Conservation (phyloP, 2,888 invertebrate species). For the Branchellion lobata region DNA sequence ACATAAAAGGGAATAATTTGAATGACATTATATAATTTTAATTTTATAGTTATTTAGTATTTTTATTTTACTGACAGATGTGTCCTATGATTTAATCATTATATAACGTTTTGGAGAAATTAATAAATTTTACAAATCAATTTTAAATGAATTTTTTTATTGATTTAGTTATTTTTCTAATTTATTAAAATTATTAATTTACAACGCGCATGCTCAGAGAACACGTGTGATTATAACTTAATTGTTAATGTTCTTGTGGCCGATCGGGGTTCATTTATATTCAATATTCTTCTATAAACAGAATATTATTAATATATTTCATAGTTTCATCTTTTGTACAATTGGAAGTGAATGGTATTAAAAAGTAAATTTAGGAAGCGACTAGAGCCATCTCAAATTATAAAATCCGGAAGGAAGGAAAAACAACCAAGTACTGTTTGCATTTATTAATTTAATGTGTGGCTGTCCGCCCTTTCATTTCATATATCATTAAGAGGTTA, state of each 20-base stretch:
- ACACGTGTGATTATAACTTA: constrained; percentile 11
- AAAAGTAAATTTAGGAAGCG: not conserved
- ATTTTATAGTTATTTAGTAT: too few species aligned
- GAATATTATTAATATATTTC: not conserved
- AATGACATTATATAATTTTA: too few species aligned
- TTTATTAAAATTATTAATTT: constrained; percentile 6
- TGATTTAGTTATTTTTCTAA: too few species aligned
- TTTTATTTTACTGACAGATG: too few species aligned
- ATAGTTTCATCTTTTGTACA: not conserved
- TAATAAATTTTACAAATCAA: too few species aligned
- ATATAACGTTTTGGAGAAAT: too few species aligned
- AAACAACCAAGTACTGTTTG: constrained; percentile 19
- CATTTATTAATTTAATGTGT: constrained; percentile 15
- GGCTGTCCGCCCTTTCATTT: not conserved
- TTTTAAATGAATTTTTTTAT: too few species aligned
- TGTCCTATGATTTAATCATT: too few species aligned
- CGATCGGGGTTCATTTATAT: not conserved
- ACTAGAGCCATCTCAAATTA: constrained; percentile 21
- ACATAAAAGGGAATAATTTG: too few species aligned
- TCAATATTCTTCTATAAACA: not conserved
- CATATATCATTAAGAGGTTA: not conserved
- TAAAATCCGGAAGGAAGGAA: constrained; percentile 22
- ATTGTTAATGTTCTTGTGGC: not conserved
- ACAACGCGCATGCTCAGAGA: constrained; percentile 15
- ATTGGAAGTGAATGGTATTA: not conserved